phyloP scores from a whole-genome alignment of 2,888 invertebrate genomes.

The Drosophila mayaguana region DNA sequence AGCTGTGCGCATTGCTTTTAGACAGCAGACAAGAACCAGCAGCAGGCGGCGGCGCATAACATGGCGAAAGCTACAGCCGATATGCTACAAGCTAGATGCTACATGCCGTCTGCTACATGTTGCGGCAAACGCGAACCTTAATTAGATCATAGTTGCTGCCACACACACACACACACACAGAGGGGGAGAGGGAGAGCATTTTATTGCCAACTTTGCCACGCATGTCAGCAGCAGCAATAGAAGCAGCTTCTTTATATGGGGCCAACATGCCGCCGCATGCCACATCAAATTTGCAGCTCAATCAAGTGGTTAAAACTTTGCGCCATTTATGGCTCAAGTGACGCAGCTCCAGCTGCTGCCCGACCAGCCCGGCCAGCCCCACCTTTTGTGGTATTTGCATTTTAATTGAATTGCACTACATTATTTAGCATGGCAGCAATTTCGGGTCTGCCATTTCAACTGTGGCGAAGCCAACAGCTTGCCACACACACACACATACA shows the following conservation, averaged over 20 bases:
- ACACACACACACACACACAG: conserved; percentile 1
- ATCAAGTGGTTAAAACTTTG: conserved; percentile 60
- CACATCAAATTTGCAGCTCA: conserved; percentile 69
- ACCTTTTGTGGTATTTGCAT: conserved; percentile 67
- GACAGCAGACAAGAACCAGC: conserved; percentile 28
- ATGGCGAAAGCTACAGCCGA: conserved; percentile 21
- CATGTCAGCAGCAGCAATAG: conserved; percentile 34
- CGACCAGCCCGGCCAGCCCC: background rate
- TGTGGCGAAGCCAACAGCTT: conserved; percentile 13
- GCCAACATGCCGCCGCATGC: conserved; percentile 50
- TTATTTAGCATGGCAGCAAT: conserved; percentile 60
- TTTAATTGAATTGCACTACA: conserved; percentile 79
- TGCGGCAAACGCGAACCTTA: conserved; percentile 62
- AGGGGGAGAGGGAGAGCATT: background rate
- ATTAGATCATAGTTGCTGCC: conserved; percentile 75
- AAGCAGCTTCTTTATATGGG: conserved; percentile 7
- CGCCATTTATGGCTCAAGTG: conserved; percentile 55
- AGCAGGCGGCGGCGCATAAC: conserved; percentile 13
- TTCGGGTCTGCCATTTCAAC: conserved; percentile 23
- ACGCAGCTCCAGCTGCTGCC: conserved; percentile 25
- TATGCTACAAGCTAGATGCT: conserved; percentile 47
- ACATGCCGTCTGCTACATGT: conserved; percentile 54
- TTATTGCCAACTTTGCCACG: conserved; percentile 23
- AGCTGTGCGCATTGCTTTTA: conserved; percentile 28
- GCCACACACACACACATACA: background rate